Base-by-base conservation (phyloP, 2,113 vertebrate genomes). In the Morone saxatilis region DNA sequence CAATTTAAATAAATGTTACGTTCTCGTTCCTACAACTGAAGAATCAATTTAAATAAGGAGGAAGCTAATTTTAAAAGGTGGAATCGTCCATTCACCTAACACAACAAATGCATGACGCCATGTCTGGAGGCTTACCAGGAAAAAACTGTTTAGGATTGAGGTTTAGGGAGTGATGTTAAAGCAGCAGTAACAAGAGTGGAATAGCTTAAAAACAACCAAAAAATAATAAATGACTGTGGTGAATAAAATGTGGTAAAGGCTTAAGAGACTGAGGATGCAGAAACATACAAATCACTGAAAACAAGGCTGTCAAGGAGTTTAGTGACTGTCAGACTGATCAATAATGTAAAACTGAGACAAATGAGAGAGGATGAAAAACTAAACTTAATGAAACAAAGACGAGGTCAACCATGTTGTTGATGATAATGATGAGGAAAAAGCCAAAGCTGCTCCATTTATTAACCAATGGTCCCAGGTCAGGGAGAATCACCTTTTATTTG, bases 141-240 rank as follows among this genome's bases (percentile, higher is more conserved):
- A 80, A 25, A 76, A 87, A 82, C 36, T 54, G 88, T 92, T 91
- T 79, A 71, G 80, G 74, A 66, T 84, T 83, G 78, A 89, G 84
- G 88, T 90, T 85, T 40, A 78, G 81, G 86, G 81, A 91, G 88
- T 87, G 88, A 91, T 79, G 75, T 80, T 56, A 89, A 84, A 94
- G 94, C 93, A 96, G 95, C 93, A 94, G 89, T 92, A 94, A 95
- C 85, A 90, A 94, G 87, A 96, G 93, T 93, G 86, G 93, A 95
- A 96, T 89, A 95, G 95, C 94, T 96, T 96, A 10, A 95, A 95
- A 95, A 91, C 92, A 95, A 91, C 89, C 83, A 75, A 91, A 61
- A 82, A 80, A 90, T 88, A 92, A 80, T 93, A 86, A 82, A 92
- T 43, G 20, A 16, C 48, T 20, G 63, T 38, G 63, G 40, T 56